phyloP scores from a whole-genome alignment of 2,888 invertebrate genomes.

The Eucera pruinosa region DNA sequence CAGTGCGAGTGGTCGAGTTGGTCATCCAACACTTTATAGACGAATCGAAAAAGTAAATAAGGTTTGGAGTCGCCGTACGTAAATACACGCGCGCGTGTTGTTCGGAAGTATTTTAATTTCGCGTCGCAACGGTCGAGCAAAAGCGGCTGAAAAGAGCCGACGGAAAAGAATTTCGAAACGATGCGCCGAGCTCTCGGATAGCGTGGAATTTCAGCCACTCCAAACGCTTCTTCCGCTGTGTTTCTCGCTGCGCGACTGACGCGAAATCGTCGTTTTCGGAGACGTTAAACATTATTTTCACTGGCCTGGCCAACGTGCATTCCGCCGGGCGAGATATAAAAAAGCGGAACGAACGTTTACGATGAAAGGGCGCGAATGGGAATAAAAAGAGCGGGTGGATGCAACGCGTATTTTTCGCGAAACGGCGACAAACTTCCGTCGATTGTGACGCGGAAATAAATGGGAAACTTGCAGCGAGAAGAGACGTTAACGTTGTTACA shows the following conservation, averaged over 20 bases:
- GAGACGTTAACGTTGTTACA: too few species aligned
- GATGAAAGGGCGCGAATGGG: not conserved
- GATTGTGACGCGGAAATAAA: conserved; percentile 68
- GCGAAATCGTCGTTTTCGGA: conserved; percentile 19
- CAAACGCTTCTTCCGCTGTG: too few species aligned
- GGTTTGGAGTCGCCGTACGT: too few species aligned
- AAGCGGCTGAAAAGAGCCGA: not conserved
- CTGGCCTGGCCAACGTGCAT: not conserved
- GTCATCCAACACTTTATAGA: too few species aligned
- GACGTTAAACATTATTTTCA: conserved; percentile 34
- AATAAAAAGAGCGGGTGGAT: conserved; percentile 35
- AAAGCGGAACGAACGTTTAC: conserved; percentile 13
- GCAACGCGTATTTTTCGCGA: conserved; percentile 59
- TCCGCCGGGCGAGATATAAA: conserved; percentile 14
- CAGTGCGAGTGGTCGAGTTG: too few species aligned
- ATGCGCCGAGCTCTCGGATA: too few species aligned
- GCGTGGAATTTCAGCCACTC: too few species aligned
- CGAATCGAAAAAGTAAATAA: too few species aligned
- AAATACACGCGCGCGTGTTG: too few species aligned
- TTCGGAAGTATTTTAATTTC: too few species aligned
- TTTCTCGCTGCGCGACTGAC: too few species aligned
- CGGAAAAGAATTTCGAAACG: conserved; percentile 10
- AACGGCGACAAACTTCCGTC: conserved; percentile 65
- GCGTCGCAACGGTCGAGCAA: not conserved
- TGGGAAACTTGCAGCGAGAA: too few species aligned